Percentiles rank a stretch among this genome's conserved stretches.
phyloP scores from a whole-genome alignment of 2,888 invertebrate genomes.

The Lobophora halterata region DNA sequence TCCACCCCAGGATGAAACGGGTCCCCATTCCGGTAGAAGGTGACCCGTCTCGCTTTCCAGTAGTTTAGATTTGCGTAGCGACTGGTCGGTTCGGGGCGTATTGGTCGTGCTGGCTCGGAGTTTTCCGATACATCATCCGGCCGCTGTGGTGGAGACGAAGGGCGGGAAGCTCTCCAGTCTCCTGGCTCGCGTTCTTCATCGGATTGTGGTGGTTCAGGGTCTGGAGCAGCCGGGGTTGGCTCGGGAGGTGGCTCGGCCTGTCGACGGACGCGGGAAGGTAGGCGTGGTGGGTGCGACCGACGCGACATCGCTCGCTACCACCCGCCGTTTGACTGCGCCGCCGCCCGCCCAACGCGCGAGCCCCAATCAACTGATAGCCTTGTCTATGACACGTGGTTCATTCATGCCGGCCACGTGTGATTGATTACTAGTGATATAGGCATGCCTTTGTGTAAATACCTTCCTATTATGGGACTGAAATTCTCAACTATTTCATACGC shows the following conservation, averaged over 20 bases:
- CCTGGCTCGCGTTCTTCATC: slow-evolving; percentile 80
- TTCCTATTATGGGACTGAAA: not conserved
- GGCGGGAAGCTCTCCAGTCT: slow-evolving; percentile 74
- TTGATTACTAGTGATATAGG: slow-evolving; percentile 36
- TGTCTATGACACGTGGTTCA: slow-evolving; percentile 47
- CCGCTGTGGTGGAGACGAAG: slow-evolving; percentile 65
- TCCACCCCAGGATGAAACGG: slow-evolving; percentile 95
- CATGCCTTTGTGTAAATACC: slow-evolving; percentile 17
- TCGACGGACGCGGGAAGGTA: slow-evolving; percentile 62
- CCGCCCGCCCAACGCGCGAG: slow-evolving; percentile 51
- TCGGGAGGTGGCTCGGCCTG: slow-evolving; percentile 71
- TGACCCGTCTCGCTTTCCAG: slow-evolving; percentile 92
- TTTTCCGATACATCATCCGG: slow-evolving; percentile 72
- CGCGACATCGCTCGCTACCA: slow-evolving; percentile 67
- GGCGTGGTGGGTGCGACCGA: slow-evolving; percentile 67
- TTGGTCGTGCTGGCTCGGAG: slow-evolving; percentile 79
- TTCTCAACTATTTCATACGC: too few relatives aligned
- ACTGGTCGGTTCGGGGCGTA: slow-evolving; percentile 78
- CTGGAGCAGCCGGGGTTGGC: slow-evolving; percentile 63
- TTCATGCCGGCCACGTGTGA: slow-evolving; percentile 58
- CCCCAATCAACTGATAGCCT: slow-evolving; percentile 61
- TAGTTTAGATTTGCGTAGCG: slow-evolving; percentile 90
- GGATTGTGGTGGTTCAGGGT: slow-evolving; percentile 58
- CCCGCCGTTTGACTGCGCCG: slow-evolving; percentile 62
- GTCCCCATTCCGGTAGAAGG: slow-evolving; percentile 96